Base-by-base conservation (phyloP, 2,797 vertebrate genomes). In the Rhinella marina region DNA sequence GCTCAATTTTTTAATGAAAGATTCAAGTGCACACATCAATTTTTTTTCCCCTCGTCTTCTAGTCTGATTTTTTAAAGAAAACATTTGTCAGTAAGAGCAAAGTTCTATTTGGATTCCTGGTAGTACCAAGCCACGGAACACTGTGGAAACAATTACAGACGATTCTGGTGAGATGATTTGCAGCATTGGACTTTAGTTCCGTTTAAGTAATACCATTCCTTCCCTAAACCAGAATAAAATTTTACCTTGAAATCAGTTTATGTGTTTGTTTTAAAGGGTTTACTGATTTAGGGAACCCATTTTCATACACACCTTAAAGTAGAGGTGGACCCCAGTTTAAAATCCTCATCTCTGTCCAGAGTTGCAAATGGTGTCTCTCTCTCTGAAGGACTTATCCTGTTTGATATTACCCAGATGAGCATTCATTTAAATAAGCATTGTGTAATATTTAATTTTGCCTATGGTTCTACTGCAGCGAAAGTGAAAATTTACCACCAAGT, bases 1-100 rank as follows among this genome's bases (percentile, higher is more conserved):
- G 88, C 90, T 93, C 94, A 93, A 93, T 92, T 95, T 93, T 94
- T 86, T 81, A 94, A 94, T 93, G 94, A 95, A 95, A 95, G 94
- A 95, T 94, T 92, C 91, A 94, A 95, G 93, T 93, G 92, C 93
- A 94, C 92, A 93, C 93, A 94, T 75, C 61, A 94, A 94, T 90
- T 79, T 88, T 90, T 91, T 81, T 90, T 90, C 90, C 32, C 88
- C 85, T 75, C 48, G 83, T 79, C 62, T 87, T 64, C 50, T 66
- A 92, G 92, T 94, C 92, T 94, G 91, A 48, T 81, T 5, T 64
- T 25, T 81, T 81, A 56, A 77, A 88, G 87, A 92, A 80, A 80
- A 87, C 88, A 81, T 93, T 94, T 88, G 89, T 78, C 86, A 91
- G 90, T 91, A 90, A 91, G 90, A 89, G 86, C 73, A 54, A 92